Conservation (phyloP, 2,888 invertebrate genomes). For the Salticus scenicus region DNA sequence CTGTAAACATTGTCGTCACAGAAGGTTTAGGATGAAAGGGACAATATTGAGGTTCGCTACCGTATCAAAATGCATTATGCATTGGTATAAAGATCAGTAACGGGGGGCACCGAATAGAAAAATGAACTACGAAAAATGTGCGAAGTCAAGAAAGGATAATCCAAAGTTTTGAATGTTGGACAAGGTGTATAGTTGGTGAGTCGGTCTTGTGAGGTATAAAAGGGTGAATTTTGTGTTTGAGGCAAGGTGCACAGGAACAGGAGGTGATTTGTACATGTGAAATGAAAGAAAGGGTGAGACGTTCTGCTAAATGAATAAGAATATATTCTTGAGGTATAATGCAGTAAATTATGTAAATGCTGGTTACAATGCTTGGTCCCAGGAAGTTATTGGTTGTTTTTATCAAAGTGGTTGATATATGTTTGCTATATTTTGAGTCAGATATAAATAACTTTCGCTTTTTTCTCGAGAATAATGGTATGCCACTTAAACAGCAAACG, state of each 20-base stretch:
- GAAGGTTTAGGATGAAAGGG: slow-evolving; percentile 10
- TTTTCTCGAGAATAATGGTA: too few species aligned
- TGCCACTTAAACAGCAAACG: too few species aligned
- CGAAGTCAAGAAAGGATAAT: background rate
- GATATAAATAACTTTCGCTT: too few species aligned
- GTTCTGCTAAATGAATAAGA: background rate
- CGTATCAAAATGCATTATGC: slow-evolving; percentile 3
- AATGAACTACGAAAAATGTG: too few species aligned
- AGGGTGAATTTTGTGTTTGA: background rate
- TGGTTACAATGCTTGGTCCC: background rate
- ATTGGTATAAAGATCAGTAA: background rate
- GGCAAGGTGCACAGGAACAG: background rate
- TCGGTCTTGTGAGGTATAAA: background rate
- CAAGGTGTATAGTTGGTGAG: background rate
- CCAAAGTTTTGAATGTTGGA: background rate
- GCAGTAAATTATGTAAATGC: slow-evolving; percentile 11
- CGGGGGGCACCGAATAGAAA: too few species aligned
- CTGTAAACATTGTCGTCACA: slow-evolving; percentile 66
- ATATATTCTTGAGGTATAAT: background rate
- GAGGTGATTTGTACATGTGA: background rate
- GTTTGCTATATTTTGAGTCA: too few species aligned
- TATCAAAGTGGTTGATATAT: background rate
- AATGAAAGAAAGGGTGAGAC: background rate
- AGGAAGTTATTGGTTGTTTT: background rate
- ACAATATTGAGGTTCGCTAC: slow-evolving; percentile 3